Evolutionary conservation across 2,888 invertebrate species (phyloP).

Genomic region (Frankliniella fusca): DNA sequence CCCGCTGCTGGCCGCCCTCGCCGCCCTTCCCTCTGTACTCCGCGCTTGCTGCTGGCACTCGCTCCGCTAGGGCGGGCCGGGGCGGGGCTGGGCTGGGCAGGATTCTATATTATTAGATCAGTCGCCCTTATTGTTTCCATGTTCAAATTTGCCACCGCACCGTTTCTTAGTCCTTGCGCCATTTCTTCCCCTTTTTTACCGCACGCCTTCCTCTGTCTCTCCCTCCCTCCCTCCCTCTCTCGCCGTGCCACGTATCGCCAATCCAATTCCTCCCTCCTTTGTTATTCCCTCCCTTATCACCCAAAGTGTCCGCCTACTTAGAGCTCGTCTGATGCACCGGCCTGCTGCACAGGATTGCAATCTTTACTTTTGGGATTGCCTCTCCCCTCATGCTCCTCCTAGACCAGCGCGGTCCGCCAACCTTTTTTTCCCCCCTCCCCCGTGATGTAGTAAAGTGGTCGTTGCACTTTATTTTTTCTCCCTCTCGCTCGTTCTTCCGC

Average conservation of each 20-base stretch:
- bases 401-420: no score
- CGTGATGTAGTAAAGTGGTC: conserved; percentile 10
- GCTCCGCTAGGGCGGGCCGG: no score
- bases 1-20: no score
- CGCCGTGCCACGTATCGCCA: not conserved
- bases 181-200: not conserved
- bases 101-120: no score
- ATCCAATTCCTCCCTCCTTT: not conserved
- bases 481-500: no score
- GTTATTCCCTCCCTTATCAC: not conserved
- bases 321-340: not conserved
- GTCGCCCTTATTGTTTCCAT: no score
- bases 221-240: not conserved
- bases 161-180: no score
- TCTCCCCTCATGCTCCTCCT: not conserved
- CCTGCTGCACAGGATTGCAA: not conserved
- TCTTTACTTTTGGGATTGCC: conserved; percentile 20
- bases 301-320: conserved; percentile 19
- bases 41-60: no score
- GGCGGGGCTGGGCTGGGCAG: no score
- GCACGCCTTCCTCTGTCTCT: not conserved
- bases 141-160: no score
- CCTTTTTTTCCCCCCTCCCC: no score
- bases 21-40: no score
- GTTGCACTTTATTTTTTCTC: not conserved